phyloP scores from a whole-genome alignment of 1,140 invertebrate species.

The Zaprionus vittiger region DNA sequence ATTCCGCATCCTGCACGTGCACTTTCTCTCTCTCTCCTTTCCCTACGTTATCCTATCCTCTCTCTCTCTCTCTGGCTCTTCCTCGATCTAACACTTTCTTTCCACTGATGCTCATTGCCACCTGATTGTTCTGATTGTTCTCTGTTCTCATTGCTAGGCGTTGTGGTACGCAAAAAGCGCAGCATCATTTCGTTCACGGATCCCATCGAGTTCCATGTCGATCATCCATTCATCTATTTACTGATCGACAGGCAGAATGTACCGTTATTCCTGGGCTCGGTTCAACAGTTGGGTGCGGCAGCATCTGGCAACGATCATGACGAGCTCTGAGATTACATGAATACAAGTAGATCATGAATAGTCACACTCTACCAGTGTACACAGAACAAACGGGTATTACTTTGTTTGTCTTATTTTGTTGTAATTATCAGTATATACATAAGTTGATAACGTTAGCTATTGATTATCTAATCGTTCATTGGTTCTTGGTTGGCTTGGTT shows the following conservation, averaged over 20 bases:
- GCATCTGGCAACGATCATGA: slow-evolving; percentile 44
- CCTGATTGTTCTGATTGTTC: slow-evolving; percentile 20
- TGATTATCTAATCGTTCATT: slow-evolving; percentile 13
- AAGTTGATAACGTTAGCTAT: neutral
- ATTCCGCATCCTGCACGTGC: slow-evolving; percentile 1
- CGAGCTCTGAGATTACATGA: slow-evolving; percentile 46
- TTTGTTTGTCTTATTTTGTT: neutral
- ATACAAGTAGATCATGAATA: neutral
- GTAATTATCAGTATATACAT: slow-evolving; percentile 12
- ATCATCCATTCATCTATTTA: slow-evolving; percentile 79
- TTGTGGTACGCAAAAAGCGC: slow-evolving; percentile 61
- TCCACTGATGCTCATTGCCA: slow-evolving; percentile 8
- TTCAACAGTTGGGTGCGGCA: slow-evolving; percentile 46
- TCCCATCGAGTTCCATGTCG: slow-evolving; percentile 61
- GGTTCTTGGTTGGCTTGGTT: neutral
- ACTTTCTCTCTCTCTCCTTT: neutral
- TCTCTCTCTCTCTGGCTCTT: neutral
- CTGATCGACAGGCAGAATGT: slow-evolving; percentile 49
- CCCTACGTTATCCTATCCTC: neutral
- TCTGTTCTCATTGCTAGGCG: slow-evolving; percentile 60
- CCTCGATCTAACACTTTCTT: neutral
- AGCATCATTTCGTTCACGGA: slow-evolving; percentile 36
- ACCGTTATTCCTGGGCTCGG: slow-evolving; percentile 62
- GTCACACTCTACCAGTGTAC: neutral
- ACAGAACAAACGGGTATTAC: slow-evolving; percentile 26